Conservation (phyloP, 2,797 vertebrate species). For the Scyliorhinus canicula region DNA sequence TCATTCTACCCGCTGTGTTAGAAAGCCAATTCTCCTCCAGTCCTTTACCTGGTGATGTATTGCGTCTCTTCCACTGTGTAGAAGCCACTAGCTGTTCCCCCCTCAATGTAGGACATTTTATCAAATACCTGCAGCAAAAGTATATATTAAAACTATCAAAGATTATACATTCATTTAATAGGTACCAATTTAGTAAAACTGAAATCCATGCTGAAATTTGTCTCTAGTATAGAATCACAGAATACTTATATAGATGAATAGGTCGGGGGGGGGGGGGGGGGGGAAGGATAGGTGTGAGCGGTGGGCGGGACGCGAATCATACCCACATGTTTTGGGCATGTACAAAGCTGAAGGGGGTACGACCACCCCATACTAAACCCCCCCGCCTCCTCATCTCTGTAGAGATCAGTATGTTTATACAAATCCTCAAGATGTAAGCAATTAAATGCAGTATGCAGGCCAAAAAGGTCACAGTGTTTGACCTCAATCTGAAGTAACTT, state of each 20-base stretch:
- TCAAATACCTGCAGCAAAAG: conserved; percentile 73
- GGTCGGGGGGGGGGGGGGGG: too few species aligned
- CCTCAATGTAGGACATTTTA: conserved; percentile 92
- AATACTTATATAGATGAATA: too few species aligned
- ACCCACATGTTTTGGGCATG: too few species aligned
- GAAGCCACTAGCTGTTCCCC: conserved; percentile 89
- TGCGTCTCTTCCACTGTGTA: conserved; percentile 85
- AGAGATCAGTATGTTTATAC: too few species aligned
- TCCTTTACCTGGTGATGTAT: conserved; percentile 70
- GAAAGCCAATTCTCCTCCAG: not conserved
- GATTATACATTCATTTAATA: not conserved
- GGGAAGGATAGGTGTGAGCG: too few species aligned
- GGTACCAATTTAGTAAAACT: not conserved
- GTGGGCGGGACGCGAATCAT: too few species aligned
- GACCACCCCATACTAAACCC: too few species aligned
- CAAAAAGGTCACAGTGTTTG: not conserved
- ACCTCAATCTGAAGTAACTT: not conserved
- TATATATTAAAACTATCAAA: not conserved
- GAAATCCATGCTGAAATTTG: not conserved
- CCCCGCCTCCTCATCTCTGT: too few species aligned
- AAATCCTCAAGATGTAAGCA: not conserved
- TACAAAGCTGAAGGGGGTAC: too few species aligned
- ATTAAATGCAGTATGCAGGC: not conserved
- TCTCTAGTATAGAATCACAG: not conserved
- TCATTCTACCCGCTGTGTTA: not conserved